Evolutionary conservation across 2,113 vertebrate species (phyloP).

Genomic region (Hemiprocne comata): DNA sequence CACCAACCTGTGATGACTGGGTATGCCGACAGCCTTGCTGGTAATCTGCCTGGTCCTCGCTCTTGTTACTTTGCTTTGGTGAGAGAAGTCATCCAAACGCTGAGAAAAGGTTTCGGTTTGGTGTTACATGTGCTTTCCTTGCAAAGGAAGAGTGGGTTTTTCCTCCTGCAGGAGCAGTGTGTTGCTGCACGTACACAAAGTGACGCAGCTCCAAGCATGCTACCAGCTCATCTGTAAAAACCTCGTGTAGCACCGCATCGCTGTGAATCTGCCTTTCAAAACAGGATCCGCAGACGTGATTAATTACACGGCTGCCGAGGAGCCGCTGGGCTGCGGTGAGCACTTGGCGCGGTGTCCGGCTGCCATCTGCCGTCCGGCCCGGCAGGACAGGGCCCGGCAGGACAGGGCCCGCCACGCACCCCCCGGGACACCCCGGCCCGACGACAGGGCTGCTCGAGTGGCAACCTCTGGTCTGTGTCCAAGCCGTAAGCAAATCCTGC

Average conservation of each 20-base stretch:
- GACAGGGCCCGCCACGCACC: background rate
- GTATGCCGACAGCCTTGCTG: fast-evolving
- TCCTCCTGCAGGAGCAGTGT: background rate
- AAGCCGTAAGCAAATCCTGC: slow-evolving; percentile 7
- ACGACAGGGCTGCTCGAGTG: background rate
- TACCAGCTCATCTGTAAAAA: background rate
- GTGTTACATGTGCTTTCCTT: background rate
- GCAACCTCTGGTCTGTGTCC: background rate
- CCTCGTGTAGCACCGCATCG: background rate
- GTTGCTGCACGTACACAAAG: background rate
- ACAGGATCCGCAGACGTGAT: background rate
- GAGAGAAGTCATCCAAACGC: no score
- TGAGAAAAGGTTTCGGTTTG: background rate
- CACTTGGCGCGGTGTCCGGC: slow-evolving; percentile 12
- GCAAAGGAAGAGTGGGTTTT: background rate
- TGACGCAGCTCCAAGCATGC: background rate
- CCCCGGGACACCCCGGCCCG: background rate
- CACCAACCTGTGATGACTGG: background rate
- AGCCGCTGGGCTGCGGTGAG: background rate
- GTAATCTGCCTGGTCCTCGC: fast-evolving
- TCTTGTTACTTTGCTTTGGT: background rate
- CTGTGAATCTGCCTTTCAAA: background rate
- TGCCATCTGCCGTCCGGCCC: slow-evolving; percentile 36
- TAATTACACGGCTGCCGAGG: background rate
- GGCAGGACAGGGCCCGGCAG: background rate